Percentiles rank a stretch among this genome's conserved stretches.
Conservation (phyloP, 2,113 vertebrate genomes). For the Atherinomorus stipes region DNA sequence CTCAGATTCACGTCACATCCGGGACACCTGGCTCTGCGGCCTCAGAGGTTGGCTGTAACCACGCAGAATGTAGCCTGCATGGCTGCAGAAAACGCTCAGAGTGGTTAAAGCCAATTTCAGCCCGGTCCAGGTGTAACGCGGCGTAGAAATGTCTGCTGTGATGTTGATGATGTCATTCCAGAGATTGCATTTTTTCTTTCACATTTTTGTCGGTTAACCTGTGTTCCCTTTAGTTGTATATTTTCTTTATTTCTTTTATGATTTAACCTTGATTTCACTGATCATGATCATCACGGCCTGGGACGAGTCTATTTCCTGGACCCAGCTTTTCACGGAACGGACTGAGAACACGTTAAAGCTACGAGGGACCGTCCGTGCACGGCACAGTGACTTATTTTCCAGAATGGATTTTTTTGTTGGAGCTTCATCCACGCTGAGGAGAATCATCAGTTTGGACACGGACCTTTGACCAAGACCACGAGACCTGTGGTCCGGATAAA, state of each 20-base stretch:
- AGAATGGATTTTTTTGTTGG: not conserved
- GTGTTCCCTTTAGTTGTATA: slow-evolving; percentile 29
- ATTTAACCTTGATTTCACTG: slow-evolving; percentile 2
- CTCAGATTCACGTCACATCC: slow-evolving; percentile 19
- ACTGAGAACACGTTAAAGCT: not conserved
- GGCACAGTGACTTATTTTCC: not conserved
- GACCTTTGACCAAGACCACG: slow-evolving; percentile 10
- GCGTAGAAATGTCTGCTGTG: not conserved
- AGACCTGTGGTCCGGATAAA: not conserved
- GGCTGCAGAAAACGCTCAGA: not conserved
- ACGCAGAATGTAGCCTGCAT: not conserved
- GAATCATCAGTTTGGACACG: not conserved
- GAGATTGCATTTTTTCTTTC: slow-evolving; percentile 13
- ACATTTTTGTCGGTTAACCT: slow-evolving; percentile 34
- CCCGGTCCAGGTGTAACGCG: not conserved
- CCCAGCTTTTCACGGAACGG: slow-evolving; percentile 9
- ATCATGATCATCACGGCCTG: not conserved
- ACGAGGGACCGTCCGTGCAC: not conserved
- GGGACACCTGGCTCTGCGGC: slow-evolving; percentile 27
- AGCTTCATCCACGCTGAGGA: slow-evolving; percentile 6
- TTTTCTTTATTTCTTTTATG: slow-evolving; percentile 10
- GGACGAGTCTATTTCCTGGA: slow-evolving; percentile 7
- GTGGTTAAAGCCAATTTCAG: slow-evolving; percentile 57
- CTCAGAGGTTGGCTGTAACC: slow-evolving; percentile 48
- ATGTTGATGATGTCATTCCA: slow-evolving; percentile 2